These are phyloP conservation scores for Oedothorax gibbosus DNA, from an alignment of 1,140 invertebrate genomes.

Conservation along the genomic window DNA sequence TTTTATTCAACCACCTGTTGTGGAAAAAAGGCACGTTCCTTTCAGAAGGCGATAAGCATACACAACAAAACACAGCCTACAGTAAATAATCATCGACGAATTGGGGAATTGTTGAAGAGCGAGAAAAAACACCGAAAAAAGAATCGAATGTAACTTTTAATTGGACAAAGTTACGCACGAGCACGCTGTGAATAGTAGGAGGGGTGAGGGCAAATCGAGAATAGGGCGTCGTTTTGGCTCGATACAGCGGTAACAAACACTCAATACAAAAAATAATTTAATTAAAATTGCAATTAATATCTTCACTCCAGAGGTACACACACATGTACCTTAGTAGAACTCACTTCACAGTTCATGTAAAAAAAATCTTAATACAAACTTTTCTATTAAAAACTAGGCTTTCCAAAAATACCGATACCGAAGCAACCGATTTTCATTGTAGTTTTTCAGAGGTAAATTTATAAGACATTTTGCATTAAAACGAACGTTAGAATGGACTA, in stretches of 20 bases:
- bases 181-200: conserved; percentile 23
- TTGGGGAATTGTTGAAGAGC: neutral
- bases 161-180: conserved; percentile 56
- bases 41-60: neutral
- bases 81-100: conserved; percentile 22
- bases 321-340: too few relatives aligned
- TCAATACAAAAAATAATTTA: conserved; percentile 2
- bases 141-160: conserved; percentile 31
- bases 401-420: too few relatives aligned
- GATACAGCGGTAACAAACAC: conserved; percentile 2
- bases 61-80: conserved; percentile 23
- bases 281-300: neutral
- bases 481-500: too few relatives aligned
- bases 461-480: too few relatives aligned
- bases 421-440: too few relatives aligned
- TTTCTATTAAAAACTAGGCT: too few relatives aligned
- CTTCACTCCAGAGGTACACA: too few relatives aligned
- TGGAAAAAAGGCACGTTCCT: neutral
- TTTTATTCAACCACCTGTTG: conserved; percentile 32
- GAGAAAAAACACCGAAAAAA: conserved; percentile 31
- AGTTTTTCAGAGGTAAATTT: too few relatives aligned
- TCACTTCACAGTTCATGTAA: too few relatives aligned
- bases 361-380: too few relatives aligned
- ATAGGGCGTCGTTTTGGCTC: neutral
- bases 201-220: neutral